phyloP scores from a whole-genome alignment of 2,797 vertebrate genomes.

The Sebastes kiyomatsui region DNA sequence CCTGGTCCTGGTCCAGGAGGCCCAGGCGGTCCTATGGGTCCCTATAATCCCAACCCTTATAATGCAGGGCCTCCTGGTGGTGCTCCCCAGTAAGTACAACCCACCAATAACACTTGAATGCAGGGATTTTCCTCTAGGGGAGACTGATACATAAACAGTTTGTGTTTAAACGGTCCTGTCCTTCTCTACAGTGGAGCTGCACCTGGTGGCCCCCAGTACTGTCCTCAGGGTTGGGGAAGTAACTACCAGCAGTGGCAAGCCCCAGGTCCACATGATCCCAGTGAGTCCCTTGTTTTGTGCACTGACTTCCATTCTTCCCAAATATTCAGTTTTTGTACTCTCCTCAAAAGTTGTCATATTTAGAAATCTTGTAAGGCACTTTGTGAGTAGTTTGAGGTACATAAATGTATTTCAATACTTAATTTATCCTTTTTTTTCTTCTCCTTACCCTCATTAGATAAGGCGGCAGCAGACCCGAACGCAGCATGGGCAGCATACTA shows the following conservation, averaged over 20 bases:
- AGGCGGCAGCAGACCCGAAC: slow-evolving; percentile 89
- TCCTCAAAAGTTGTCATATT: neutral
- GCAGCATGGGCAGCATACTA: slow-evolving; percentile 97
- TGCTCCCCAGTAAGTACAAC: slow-evolving; percentile 89
- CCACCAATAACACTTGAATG: neutral
- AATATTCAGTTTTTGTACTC: neutral
- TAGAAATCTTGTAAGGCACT: neutral
- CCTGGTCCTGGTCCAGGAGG: slow-evolving; percentile 74
- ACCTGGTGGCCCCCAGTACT: slow-evolving; percentile 90
- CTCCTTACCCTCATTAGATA: slow-evolving; percentile 72
- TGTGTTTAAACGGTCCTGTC: neutral
- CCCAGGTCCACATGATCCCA: slow-evolving; percentile 91
- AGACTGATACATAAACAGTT: neutral
- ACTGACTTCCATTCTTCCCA: neutral
- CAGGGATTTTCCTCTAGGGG: neutral
- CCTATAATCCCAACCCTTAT: slow-evolving; percentile 93
- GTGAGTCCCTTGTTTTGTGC: slow-evolving; percentile 74
- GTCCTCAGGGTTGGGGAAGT: slow-evolving; percentile 91
- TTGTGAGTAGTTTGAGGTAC: neutral
- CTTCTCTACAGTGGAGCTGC: slow-evolving; percentile 82
- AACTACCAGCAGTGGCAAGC: slow-evolving; percentile 94
- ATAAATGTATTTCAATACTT: neutral
- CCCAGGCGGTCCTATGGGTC: slow-evolving; percentile 89
- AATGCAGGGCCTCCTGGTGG: slow-evolving; percentile 91
- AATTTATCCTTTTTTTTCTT: neutral